phyloP scores from a whole-genome alignment of 2,888 invertebrate species.

The Leptinotarsa peninsularis region DNA sequence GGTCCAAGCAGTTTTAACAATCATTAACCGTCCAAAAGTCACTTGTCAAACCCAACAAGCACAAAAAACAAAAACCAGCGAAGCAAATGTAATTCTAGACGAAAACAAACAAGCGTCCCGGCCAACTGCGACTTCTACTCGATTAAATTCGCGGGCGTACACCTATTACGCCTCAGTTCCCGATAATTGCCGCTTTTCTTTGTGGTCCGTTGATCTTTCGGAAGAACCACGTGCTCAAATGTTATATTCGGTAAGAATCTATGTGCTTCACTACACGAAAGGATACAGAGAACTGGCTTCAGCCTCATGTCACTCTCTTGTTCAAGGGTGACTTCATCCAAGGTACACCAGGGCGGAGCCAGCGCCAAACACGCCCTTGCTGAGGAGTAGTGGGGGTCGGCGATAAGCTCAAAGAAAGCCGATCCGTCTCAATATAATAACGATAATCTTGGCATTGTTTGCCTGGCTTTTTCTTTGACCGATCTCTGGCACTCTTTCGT shows the following conservation, averaged over 20 bases:
- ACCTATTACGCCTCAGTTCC: conserved; percentile 63
- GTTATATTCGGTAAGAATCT: conserved; percentile 56
- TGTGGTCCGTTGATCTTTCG: conserved; percentile 62
- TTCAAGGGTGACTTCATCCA: conserved; percentile 66
- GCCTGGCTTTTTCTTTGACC: background rate
- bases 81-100: conserved; percentile 40
- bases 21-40: conserved; percentile 34
- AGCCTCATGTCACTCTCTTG: conserved; percentile 65
- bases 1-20: conserved; percentile 28
- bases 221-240: conserved; percentile 61
- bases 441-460: conserved; percentile 29
- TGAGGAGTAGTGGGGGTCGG: conserved; percentile 33
- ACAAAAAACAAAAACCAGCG: conserved; percentile 35
- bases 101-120: conserved; percentile 43
- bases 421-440: conserved; percentile 39
- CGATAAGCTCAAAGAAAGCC: conserved; percentile 41
- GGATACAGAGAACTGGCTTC: conserved; percentile 65
- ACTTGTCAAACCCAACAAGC: conserved; percentile 32
- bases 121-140: conserved; percentile 51
- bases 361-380: conserved; percentile 45
- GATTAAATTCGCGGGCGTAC: conserved; percentile 59
- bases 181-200: conserved; percentile 62
- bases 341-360: conserved; percentile 59
- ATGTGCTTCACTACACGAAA: conserved; percentile 64
- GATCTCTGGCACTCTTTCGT: background rate